These are phyloP conservation scores for Strongylocentrotus purpuratus DNA, from an alignment of 35 echinoderm and acorn worm species.

Conservation along the genomic window DNA sequence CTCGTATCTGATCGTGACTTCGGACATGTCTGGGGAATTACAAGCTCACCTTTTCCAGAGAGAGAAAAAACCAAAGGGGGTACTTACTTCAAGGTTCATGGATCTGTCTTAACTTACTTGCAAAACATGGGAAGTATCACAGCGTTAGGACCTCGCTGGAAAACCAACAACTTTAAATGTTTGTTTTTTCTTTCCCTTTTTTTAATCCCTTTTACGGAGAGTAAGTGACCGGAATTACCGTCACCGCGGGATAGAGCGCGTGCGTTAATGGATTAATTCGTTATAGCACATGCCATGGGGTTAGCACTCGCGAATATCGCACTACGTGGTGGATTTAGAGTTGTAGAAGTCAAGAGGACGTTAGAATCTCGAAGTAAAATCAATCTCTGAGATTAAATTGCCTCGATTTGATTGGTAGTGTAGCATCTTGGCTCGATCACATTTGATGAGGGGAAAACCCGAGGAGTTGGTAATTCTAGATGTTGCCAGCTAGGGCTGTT, in stretches of 20 bases:
- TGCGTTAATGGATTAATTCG: slow-evolving; percentile 43
- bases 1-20: slow-evolving; percentile 4
- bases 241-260: slow-evolving; percentile 24
- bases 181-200: slow-evolving; percentile 20
- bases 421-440: neutral
- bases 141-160: neutral
- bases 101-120: neutral
- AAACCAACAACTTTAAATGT: slow-evolving; percentile 38
- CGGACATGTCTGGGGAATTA: slow-evolving; percentile 6
- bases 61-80: neutral
- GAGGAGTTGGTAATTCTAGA: neutral
- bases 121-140: slow-evolving; percentile 9
- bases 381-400: slow-evolving; percentile 28
- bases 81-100: slow-evolving; percentile 25
- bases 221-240: slow-evolving; percentile 31
- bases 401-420: neutral
- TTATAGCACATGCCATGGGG: slow-evolving; percentile 20
- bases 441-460: neutral
- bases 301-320: neutral
- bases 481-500: neutral
- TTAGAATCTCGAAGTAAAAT: slow-evolving; percentile 34
- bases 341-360: neutral
- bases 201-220: neutral
- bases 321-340: neutral
- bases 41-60: neutral